Evolutionary conservation across 2,797 vertebrate genomes (phyloP).

Genomic region (Melanotaenia trifasciata): DNA sequence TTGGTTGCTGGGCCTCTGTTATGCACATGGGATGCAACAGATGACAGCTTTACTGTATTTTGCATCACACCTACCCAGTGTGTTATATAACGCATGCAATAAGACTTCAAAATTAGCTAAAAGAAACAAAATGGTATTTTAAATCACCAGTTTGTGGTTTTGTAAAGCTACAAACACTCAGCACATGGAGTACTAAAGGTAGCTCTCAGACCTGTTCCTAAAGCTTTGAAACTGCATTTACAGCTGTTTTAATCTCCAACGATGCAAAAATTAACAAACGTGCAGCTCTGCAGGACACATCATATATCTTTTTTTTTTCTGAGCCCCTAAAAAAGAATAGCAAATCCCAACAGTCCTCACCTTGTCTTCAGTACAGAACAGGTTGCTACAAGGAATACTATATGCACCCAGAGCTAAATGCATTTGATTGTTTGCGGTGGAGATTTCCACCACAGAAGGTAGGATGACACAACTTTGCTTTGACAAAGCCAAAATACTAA

Average conservation of each 20-base stretch:
- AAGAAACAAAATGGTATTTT: neutral
- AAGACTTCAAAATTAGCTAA: neutral
- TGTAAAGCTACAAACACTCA: neutral
- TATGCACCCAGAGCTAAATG: neutral
- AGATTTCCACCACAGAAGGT: neutral
- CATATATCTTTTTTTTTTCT: neutral
- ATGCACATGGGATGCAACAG: conserved; percentile 2
- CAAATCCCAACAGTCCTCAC: neutral
- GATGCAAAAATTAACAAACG: neutral
- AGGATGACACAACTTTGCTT: neutral
- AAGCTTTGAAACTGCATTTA: neutral
- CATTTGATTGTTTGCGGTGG: neutral
- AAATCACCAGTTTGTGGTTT: neutral
- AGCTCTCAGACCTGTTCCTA: neutral
- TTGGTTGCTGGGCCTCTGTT: neutral
- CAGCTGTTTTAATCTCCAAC: neutral
- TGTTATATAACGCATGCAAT: neutral
- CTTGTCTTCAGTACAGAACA: neutral
- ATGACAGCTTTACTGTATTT: conserved; percentile 2
- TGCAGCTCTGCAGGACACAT: neutral
- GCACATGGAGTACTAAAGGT: neutral
- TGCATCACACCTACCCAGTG: neutral
- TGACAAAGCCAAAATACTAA: too few species aligned
- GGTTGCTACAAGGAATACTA: neutral
- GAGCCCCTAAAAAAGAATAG: neutral